Evolutionary conservation across 2,113 vertebrate genomes (phyloP).

Genomic region (Progne subis): DNA sequence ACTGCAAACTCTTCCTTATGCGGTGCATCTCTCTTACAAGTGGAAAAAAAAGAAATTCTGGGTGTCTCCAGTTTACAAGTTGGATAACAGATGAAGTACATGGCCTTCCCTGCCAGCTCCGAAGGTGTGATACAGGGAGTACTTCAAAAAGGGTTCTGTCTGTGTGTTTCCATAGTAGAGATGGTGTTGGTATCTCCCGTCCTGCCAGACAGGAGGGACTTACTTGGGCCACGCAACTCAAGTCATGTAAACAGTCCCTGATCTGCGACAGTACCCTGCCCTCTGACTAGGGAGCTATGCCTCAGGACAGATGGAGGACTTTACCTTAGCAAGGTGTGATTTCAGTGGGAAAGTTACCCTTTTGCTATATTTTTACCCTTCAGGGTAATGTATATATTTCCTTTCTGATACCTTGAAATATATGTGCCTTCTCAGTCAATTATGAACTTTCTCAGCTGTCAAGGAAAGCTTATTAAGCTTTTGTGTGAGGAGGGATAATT

Average conservation of each 20-base stretch:
- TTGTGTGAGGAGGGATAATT: not conserved
- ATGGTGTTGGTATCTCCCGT: not conserved
- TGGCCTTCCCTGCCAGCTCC: not conserved
- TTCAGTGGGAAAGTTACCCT: not conserved
- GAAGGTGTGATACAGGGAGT: not conserved
- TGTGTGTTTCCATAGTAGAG: not conserved
- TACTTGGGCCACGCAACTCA: not conserved
- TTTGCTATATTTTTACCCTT: not conserved
- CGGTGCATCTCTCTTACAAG: not conserved
- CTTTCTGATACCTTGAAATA: not conserved
- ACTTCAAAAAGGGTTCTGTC: not conserved
- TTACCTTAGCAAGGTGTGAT: not conserved
- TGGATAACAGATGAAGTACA: not conserved
- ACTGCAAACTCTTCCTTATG: not conserved
- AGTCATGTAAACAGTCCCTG: not conserved
- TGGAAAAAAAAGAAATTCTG: not conserved
- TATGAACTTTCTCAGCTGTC: not conserved
- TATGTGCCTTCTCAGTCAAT: not conserved
- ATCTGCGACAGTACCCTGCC: not conserved
- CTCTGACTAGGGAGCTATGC: not conserved
- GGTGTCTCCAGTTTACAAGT: not conserved
- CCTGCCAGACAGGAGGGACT: not conserved
- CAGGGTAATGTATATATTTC: not conserved
- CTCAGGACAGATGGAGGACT: not conserved
- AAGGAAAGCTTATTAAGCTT: not conserved